These are phyloP conservation scores for Malurus cyaneus DNA, from an alignment of 2,113 vertebrate species.

Conservation along the genomic window DNA sequence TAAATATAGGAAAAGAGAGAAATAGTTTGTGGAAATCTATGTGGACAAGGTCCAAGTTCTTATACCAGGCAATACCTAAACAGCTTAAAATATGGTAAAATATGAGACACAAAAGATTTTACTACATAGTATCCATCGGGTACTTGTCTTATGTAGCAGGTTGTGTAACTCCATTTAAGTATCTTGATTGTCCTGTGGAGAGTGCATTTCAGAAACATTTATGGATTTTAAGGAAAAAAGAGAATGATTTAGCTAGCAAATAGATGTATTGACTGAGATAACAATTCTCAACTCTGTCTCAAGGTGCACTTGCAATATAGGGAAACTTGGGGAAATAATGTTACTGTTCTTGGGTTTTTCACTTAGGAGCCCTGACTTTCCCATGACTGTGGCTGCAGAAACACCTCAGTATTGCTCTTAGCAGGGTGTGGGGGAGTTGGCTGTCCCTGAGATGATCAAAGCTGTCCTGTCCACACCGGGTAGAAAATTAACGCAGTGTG, in stretches of 20 bases:
- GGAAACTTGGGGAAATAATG: neutral
- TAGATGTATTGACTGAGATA: neutral
- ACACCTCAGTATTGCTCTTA: neutral
- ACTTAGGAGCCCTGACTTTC: neutral
- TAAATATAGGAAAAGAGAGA: conserved; percentile 22
- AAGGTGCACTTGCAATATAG: neutral
- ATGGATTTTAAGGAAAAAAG: neutral
- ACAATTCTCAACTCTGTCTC: neutral
- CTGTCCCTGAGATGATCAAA: neutral
- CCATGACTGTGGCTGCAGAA: neutral
- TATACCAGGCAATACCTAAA: neutral
- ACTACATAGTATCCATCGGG: neutral
- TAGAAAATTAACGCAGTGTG: neutral
- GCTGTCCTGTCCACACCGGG: neutral
- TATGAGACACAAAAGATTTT: neutral
- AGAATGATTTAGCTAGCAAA: neutral
- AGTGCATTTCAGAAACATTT: neutral
- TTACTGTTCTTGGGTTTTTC: neutral
- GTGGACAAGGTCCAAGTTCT: neutral
- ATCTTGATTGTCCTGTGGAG: neutral
- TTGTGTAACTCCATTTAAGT: neutral
- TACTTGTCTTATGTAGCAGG: neutral
- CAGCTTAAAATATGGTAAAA: neutral
- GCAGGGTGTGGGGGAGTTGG: fast-evolving
- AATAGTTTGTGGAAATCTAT: neutral